A percentile compares a stretch with the other conserved stretches of the same genome.
phyloP scores from a whole-genome alignment of 2,888 invertebrate species.

The Cynaeus angustus region DNA sequence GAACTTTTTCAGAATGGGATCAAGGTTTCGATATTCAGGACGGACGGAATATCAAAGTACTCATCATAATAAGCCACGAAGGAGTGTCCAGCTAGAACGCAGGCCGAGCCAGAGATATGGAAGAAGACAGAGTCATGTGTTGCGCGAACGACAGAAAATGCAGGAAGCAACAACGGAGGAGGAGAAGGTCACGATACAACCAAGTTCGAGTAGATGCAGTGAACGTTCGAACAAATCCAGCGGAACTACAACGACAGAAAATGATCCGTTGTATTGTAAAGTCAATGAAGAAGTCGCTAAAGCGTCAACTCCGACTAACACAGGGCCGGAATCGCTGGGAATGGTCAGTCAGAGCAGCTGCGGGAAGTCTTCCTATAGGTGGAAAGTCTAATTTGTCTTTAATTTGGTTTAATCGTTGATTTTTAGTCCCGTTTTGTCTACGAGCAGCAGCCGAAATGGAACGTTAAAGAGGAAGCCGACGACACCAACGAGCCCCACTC shows the following conservation, averaged over 20 bases:
- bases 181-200: conserved; percentile 53
- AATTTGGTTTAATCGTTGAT: conserved; percentile 58
- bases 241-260: conserved; percentile 69
- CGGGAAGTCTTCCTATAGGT: conserved; percentile 70
- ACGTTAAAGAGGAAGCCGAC: conserved; percentile 66
- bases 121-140: conserved; percentile 90
- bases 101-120: conserved; percentile 95
- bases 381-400: no score
- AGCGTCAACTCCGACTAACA: conserved; percentile 56
- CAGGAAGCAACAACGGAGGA: conserved; percentile 58
- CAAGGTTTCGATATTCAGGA: conserved; percentile 90
- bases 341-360: conserved; percentile 65
- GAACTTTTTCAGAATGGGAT: conserved; percentile 99
- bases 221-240: conserved; percentile 74
- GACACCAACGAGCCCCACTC: conserved; percentile 62
- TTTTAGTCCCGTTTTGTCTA: conserved; percentile 70
- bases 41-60: conserved; percentile 99
- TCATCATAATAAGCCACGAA: conserved; percentile 89
- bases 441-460: conserved; percentile 69
- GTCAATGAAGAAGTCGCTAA: conserved; percentile 65
- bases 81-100: conserved; percentile 97
- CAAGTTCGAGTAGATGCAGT: conserved; percentile 74
- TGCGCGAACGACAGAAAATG: conserved; percentile 85
- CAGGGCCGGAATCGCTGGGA: conserved; percentile 65
- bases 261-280: conserved; percentile 67